Base-by-base conservation (phyloP, 1,140 invertebrate genomes). In the Drosophila lowei region DNA sequence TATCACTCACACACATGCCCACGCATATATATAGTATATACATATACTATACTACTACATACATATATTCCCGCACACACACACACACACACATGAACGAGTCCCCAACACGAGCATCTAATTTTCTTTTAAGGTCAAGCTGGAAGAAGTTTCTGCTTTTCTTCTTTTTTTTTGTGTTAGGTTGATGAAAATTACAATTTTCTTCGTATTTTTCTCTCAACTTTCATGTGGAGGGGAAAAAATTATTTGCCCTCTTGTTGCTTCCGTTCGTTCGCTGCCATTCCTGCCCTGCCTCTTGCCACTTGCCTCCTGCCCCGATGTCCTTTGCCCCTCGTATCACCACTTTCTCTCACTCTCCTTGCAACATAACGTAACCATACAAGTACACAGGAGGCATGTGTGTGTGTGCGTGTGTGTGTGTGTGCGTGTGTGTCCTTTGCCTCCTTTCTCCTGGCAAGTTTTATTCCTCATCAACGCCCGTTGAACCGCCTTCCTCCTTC, bases 161-260 rank as follows among this genome's bases (percentile, higher is more conserved):
- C 28, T 13, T 58, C 50, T n/a, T 55, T 71, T 57, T 53, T 67
- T 54, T 75, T 76, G 59, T 66, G 68, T 66, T 70, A 47, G 78
- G 74, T 67, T 73, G 84, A 89, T 89, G 78, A 89, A 88, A 88
- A 88, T 88, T 88, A 84, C 84, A 89, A 89, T 88, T 88, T 89
- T 89, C 65, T 62, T 78, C 76, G 89, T 79, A 83, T 77, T 83
- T 88, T 88, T 83, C 79, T 88, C 81, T 85, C 68, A 85, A 85
- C 81, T 85, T 86, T 75, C 77, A 65, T 88, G 67, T 63, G 64
- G 64, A 78, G 78, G 61, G 58, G 50, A 67, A 68, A 54, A 68
- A 68, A 68, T 49, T 42, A 44, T 47, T 75, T 86, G 72, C 81
- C 72, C 79, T 86, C 81, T 85, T 85, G 83, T 86, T 85, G 83